Percentiles rank a stretch among this genome's conserved stretches.
Conservation (phyloP, 2,888 invertebrate genomes). For the Tenthredo distinguenda region DNA sequence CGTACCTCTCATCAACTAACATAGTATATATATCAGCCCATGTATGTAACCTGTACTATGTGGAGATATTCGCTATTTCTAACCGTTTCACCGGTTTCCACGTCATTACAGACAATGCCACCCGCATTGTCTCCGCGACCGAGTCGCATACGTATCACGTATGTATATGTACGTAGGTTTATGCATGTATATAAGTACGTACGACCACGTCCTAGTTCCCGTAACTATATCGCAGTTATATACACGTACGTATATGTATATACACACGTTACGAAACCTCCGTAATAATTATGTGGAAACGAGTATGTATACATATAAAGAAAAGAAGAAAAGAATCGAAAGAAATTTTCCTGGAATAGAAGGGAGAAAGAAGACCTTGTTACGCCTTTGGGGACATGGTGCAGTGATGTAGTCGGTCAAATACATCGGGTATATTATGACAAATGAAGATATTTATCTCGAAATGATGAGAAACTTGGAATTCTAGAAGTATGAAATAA, state of each 20-base stretch:
- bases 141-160: background rate
- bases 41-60: background rate
- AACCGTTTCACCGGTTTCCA: background rate
- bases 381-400: background rate
- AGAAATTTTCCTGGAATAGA: background rate
- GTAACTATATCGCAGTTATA: background rate
- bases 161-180: background rate
- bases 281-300: slow-evolving; percentile 3
- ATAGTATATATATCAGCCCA: background rate
- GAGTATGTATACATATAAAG: background rate
- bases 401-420: background rate
- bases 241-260: background rate
- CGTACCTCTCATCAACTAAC: background rate
- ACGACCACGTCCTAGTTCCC: slow-evolving; percentile 24
- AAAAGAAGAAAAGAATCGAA: background rate
- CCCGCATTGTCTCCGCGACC: slow-evolving; percentile 8
- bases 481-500: too few relatives aligned
- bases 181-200: background rate
- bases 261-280: slow-evolving; percentile 1
- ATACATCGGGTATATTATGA: background rate
- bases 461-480: too few relatives aligned
- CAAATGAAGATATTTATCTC: background rate
- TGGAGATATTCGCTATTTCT: background rate
- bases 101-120: background rate
- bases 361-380: background rate